A percentile compares a stretch with the other conserved stretches of the same genome.
Conservation (phyloP, 1,140 invertebrate species). For the Drosophila baimaii region DNA sequence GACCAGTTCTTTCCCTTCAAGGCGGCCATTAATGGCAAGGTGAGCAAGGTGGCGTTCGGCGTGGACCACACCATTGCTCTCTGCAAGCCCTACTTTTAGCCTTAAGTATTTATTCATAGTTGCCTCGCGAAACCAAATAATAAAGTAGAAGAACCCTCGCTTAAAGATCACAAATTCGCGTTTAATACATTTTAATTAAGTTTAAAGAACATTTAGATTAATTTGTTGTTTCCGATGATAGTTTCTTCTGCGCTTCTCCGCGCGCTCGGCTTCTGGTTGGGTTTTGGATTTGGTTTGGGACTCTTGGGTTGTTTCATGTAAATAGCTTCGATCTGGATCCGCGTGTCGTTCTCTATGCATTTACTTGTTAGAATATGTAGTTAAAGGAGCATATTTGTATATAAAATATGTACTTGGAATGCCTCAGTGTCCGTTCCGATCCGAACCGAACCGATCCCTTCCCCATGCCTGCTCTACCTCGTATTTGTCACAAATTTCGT, state of each 20-base stretch:
- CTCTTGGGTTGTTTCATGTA: constrained; percentile 45
- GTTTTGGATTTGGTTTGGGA: constrained; percentile 4
- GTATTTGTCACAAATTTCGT: constrained; percentile 81
- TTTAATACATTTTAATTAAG: constrained; percentile 80
- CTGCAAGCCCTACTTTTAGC: constrained; percentile 88
- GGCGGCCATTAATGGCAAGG: constrained; percentile 90
- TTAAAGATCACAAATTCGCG: constrained; percentile 82
- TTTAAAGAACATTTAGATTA: constrained; percentile 83
- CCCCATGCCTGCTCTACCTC: constrained; percentile 19
- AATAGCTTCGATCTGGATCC: constrained; percentile 54
- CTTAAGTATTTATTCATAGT: not conserved
- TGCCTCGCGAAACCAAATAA: not conserved
- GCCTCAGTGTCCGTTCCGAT: constrained; percentile 25
- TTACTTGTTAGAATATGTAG: constrained; percentile 50
- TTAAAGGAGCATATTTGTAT: constrained; percentile 71
- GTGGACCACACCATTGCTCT: constrained; percentile 93
- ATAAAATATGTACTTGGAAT: constrained; percentile 81
- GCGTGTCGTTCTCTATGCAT: constrained; percentile 53
- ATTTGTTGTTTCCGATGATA: constrained; percentile 63
- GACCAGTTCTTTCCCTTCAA: constrained; percentile 96
- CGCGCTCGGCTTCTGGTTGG: constrained; percentile 14
- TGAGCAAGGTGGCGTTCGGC: constrained; percentile 90
- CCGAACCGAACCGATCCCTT: constrained; percentile 14
- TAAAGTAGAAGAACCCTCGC: constrained; percentile 2
- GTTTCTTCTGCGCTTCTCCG: constrained; percentile 23